Base-by-base conservation (phyloP, 2,888 invertebrate genomes). In the Prenolepis imparis region DNA sequence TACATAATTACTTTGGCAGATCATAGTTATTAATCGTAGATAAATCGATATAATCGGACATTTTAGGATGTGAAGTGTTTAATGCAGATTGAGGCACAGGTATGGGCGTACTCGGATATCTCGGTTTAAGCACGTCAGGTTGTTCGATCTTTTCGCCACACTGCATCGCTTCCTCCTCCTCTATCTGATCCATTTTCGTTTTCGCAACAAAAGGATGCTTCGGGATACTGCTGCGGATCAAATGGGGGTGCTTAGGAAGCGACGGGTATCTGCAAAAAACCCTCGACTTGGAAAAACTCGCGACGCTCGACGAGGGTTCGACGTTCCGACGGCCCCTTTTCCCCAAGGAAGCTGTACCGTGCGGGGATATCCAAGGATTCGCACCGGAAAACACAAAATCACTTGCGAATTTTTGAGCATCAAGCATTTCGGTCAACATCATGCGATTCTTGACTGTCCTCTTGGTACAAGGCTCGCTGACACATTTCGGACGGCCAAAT, bases 321-420 rank as follows among this genome's bases (percentile, higher is more conserved):
- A 36, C 21, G 18, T 6, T 21, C 59, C 84, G 21, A n/a, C 82
- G 75, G 28, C 84, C 85, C 64, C 32, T 63, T 41, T 66, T 12
- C n/a, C 0, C n/a, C n/a, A 5, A 86, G 21, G 0, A 87, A 83
- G 83, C 72, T 90, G 57, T 3, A 8, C 1, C 0, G 15, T 3
- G 86, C 84, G n/a, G 67, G 0, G 11, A 44, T 9, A 0, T 24
- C 39, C 6, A 55, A 0, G 72, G 5, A 0, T 1, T 8, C 0
- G 90, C 91, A 55, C 85, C 91, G 0, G 39, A 52, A 0, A 92
- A 90, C 0, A 90, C 91, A 1, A 91, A 82, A 11, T 92, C 90
- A 1, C 87, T 32, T 9, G 88, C 84, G 28, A 93, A 44, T 0
- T 91, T 85, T 91, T 85, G 0, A 90, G 87, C 0, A 92, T 48